A percentile compares a stretch with the other conserved stretches of the same genome.
These are phyloP conservation scores for Streptopelia turtur DNA, from an alignment of 2,797 vertebrate species.

Conservation along the genomic window DNA sequence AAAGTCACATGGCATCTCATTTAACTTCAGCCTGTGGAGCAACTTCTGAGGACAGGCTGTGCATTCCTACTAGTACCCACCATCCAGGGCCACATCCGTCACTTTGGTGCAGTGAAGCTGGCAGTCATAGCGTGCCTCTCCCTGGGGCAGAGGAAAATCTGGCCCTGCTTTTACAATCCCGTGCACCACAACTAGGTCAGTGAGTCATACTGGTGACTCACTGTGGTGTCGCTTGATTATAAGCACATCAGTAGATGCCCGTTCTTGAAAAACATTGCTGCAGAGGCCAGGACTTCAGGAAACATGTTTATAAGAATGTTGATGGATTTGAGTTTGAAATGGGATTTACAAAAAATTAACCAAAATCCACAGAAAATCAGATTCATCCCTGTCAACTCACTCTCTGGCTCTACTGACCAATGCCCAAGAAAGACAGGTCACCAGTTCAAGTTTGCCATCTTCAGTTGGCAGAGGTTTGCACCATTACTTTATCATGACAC, in stretches of 20 bases:
- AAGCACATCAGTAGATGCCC: not conserved
- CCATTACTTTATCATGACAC: not conserved
- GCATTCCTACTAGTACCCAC: not conserved
- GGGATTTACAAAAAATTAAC: not conserved
- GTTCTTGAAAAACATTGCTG: not conserved
- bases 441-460: not conserved
- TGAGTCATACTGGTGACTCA: conserved; percentile 58
- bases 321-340: not conserved
- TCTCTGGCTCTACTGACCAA: not conserved
- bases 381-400: not conserved
- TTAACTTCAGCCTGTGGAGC: not conserved
- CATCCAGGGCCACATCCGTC: not conserved
- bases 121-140: not conserved
- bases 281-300: not conserved
- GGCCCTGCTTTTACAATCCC: not conserved
- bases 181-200: conserved; percentile 44
- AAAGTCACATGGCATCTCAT: not conserved
- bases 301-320: not conserved
- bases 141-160: not conserved
- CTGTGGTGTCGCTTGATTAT: not conserved
- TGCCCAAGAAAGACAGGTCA: not conserved
- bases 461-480: not conserved
- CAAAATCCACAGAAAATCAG: not conserved
- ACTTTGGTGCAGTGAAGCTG: not conserved
- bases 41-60: not conserved